A percentile compares a stretch with the other conserved stretches of the same genome.
Evolutionary conservation across 2,113 vertebrate species (phyloP).

Genomic region (Rissa tridactyla): DNA sequence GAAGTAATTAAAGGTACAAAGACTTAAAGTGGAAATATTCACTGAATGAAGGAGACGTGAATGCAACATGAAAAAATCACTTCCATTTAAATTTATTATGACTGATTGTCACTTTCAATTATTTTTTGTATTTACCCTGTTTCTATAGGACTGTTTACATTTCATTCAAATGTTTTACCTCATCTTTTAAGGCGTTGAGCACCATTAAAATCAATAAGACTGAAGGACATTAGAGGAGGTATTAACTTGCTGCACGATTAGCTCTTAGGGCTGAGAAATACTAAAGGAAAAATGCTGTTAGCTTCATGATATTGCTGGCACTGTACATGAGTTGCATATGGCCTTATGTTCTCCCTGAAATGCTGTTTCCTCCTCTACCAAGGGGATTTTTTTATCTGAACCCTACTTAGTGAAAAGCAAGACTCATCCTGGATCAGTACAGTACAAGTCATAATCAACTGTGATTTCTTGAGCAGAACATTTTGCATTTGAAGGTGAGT

Average conservation of each 20-base stretch:
- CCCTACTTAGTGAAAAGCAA: neutral
- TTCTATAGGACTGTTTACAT: neutral
- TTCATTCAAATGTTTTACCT: neutral
- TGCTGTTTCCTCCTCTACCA: neutral
- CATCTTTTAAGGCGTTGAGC: neutral
- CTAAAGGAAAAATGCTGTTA: neutral
- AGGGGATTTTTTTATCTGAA: neutral
- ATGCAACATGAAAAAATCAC: neutral
- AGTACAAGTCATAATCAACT: neutral
- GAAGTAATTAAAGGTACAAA: slow-evolving; percentile 4
- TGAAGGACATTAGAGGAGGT: neutral
- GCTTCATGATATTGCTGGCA: neutral
- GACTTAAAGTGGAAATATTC: neutral
- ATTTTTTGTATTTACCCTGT: neutral
- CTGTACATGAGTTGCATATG: neutral
- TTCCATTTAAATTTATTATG: neutral
- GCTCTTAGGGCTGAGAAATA: neutral
- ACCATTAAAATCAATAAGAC: neutral
- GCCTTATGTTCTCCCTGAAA: neutral
- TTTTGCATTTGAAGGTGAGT: slow-evolving; percentile 14
- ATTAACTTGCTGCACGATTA: neutral
- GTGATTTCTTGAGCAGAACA: slow-evolving; percentile 1
- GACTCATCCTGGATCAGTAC: neutral
- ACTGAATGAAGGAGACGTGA: neutral
- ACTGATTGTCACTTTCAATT: neutral